A percentile compares a stretch with the other conserved stretches of the same genome.
Evolutionary conservation across 2,888 invertebrate species (phyloP).

Genomic region (Plebejus anna): DNA sequence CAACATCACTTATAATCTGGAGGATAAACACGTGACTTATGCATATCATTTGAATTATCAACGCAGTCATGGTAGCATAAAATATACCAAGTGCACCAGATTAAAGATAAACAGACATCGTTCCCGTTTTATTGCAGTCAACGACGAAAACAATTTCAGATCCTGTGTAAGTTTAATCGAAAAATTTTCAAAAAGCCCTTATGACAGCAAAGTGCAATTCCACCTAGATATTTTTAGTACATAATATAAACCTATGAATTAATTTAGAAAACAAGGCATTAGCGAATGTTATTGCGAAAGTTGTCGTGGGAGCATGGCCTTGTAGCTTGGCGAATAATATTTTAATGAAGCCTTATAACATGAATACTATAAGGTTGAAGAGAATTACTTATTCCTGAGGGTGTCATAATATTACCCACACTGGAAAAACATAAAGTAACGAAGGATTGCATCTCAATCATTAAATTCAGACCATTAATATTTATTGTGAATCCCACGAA

Average conservation of each 20-base stretch:
- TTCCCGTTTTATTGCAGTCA: background rate
- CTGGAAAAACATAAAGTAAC: background rate
- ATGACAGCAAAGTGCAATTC: background rate
- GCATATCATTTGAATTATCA: background rate
- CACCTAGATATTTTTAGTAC: background rate
- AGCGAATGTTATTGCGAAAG: background rate
- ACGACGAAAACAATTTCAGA: background rate
- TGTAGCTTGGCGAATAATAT: background rate
- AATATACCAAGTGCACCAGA: slow-evolving; percentile 6
- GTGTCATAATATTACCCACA: background rate
- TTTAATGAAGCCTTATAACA: background rate
- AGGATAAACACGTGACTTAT: background rate
- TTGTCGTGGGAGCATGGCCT: background rate
- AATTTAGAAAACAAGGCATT: slow-evolving; percentile 9
- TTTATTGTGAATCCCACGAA: background rate
- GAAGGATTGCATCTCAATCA: background rate
- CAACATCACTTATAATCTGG: too few relatives aligned
- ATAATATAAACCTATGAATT: background rate
- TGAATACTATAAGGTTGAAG: background rate
- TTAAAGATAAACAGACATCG: slow-evolving; percentile 22
- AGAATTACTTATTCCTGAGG: too few relatives aligned
- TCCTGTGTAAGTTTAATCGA: background rate
- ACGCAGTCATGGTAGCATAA: background rate
- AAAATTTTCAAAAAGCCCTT: background rate
- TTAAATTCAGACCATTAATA: background rate